These are phyloP conservation scores for Acanthurus leucopareius DNA, from an alignment of 2,797 vertebrate species.

Conservation along the genomic window DNA sequence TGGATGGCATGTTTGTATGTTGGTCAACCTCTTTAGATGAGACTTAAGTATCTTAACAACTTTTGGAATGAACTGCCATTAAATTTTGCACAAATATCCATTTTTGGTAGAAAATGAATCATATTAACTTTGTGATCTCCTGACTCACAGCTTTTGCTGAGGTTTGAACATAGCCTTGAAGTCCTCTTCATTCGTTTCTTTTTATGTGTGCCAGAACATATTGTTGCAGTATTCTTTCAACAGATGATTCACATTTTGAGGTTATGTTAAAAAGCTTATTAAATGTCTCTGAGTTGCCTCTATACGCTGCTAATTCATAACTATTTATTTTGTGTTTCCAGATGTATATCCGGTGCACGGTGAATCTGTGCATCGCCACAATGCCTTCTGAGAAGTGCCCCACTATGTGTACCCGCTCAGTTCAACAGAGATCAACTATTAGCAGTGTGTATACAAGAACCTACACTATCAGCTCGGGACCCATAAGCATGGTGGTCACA, in stretches of 20 bases:
- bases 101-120: background rate
- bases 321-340: constrained; percentile 44
- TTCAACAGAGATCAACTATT: rapidly evolving
- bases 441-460: constrained; percentile 48
- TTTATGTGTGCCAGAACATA: no score
- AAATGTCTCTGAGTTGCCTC: background rate
- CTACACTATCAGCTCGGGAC: constrained; percentile 67
- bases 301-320: background rate
- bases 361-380: constrained; percentile 78
- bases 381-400: constrained; percentile 68
- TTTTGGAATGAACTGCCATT: background rate
- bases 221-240: background rate
- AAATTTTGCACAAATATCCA: no score
- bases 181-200: background rate
- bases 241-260: background rate
- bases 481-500: constrained; percentile 63
- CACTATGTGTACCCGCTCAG: constrained; percentile 41
- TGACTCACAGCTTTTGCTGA: background rate
- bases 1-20: background rate
- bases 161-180: no score
- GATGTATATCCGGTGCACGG: constrained; percentile 76
- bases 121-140: background rate
- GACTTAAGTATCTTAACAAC: background rate
- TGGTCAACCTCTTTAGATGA: background rate
- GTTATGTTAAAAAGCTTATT: background rate